Percentiles rank a stretch among this genome's conserved stretches.
Conservation (phyloP, 2,113 vertebrate species). For the Centrocercus urophasianus region DNA sequence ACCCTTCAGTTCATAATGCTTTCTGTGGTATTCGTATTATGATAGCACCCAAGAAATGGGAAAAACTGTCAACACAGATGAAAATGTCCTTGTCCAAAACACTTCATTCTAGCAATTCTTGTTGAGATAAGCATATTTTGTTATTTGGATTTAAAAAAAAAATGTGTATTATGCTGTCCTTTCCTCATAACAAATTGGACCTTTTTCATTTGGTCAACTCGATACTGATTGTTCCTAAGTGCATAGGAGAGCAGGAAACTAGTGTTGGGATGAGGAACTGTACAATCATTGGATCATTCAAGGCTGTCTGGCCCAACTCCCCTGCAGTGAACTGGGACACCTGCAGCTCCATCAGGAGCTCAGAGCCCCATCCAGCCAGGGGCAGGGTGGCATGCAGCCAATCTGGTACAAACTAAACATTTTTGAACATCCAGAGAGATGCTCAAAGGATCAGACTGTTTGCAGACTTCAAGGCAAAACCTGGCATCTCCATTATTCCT, state of each 20-base stretch:
- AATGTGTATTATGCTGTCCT: not conserved
- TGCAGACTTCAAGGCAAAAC: not conserved
- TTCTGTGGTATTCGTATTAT: not conserved
- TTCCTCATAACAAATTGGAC: not conserved
- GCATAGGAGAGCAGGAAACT: not conserved
- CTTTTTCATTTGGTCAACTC: not conserved
- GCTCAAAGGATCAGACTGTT: not conserved
- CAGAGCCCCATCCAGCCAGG: too few relatives aligned
- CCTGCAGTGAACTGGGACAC: too few relatives aligned
- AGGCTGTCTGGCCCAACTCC: too few relatives aligned
- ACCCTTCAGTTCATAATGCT: not conserved
- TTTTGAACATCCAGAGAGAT: not conserved
- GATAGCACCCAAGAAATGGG: not conserved
- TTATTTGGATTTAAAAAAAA: not conserved
- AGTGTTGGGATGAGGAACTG: not conserved
- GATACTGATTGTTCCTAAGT: not conserved
- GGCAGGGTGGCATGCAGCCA: not conserved
- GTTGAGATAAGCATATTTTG: not conserved
- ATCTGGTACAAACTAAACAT: not conserved
- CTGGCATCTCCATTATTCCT: accelerated
- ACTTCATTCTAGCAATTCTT: not conserved
- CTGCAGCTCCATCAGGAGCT: too few relatives aligned
- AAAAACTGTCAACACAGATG: not conserved
- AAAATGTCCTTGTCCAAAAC: not conserved
- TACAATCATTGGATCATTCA: too few relatives aligned